phyloP scores from a whole-genome alignment of 2,888 invertebrate species.

The Eurytoma californica region DNA sequence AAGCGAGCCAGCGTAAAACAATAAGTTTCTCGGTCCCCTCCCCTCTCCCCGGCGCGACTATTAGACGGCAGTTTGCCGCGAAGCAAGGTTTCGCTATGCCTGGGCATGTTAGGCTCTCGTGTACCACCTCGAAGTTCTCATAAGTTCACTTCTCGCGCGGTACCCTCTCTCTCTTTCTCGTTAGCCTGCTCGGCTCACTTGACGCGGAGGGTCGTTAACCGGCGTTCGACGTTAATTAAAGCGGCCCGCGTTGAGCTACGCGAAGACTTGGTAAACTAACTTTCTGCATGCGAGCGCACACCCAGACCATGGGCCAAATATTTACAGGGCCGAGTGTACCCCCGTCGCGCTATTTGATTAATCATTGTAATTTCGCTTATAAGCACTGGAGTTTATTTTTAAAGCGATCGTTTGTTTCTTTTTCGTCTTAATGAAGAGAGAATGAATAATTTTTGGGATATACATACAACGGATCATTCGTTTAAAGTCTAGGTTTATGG shows the following conservation, averaged over 20 bases:
- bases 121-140: constrained; percentile 53
- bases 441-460: too few relatives aligned
- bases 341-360: constrained; percentile 30
- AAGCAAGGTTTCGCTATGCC: constrained; percentile 56
- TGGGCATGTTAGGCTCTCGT: constrained; percentile 44
- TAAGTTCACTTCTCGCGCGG: constrained; percentile 54
- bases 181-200: constrained; percentile 28
- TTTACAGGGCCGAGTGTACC: constrained; percentile 42
- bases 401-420: background rate
- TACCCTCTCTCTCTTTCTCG: constrained; percentile 22
- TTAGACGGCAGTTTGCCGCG: constrained; percentile 58
- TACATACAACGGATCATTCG: too few relatives aligned
- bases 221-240: constrained; percentile 62
- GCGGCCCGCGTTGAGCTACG: constrained; percentile 40
- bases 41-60: constrained; percentile 28
- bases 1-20: constrained; percentile 44
- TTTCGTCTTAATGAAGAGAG: too few relatives aligned
- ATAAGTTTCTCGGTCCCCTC: constrained; percentile 47
- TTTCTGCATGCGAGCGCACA: constrained; percentile 42
- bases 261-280: constrained; percentile 47
- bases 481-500: too few relatives aligned
- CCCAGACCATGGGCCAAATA: constrained; percentile 36
- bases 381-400: constrained; percentile 24
- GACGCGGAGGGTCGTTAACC: constrained; percentile 59
- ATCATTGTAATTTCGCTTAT: constrained; percentile 20